These are phyloP conservation scores for Brachycybe producta DNA, from an alignment of 2,888 invertebrate species.

Conservation along the genomic window DNA sequence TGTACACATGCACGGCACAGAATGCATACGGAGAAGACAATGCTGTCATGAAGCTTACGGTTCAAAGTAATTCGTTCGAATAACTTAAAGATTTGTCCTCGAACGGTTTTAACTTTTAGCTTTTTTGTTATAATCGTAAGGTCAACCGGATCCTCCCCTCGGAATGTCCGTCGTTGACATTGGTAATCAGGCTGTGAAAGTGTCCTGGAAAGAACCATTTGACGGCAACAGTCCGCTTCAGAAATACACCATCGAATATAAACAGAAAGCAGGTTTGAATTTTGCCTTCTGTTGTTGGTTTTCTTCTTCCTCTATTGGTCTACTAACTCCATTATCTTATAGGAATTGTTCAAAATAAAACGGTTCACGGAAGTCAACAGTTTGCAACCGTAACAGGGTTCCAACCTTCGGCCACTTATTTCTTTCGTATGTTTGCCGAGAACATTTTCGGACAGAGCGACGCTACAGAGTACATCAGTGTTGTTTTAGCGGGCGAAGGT, in stretches of 20 bases:
- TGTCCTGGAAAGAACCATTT: constrained; percentile 11
- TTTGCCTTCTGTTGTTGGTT: neutral
- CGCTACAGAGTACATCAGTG: neutral
- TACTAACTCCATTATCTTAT: neutral
- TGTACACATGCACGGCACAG: constrained; percentile 12
- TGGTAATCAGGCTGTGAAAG: constrained; percentile 13
- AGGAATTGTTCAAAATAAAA: constrained; percentile 5
- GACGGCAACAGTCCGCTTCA: constrained; percentile 9
- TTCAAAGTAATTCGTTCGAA: constrained; percentile 6
- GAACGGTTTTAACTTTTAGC: neutral
- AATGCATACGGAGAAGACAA: constrained; percentile 14
- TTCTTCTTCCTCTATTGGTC: neutral
- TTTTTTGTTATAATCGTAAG: neutral
- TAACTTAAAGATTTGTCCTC: neutral
- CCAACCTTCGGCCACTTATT: constrained; percentile 10
- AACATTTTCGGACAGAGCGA: constrained; percentile 7
- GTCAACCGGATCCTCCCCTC: constrained; percentile 11
- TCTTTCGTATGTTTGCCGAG: constrained; percentile 13
- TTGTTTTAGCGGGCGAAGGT: constrained; percentile 14
- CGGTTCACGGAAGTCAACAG: neutral
- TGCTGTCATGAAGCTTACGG: neutral
- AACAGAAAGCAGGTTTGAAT: constrained; percentile 10
- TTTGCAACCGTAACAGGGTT: constrained; percentile 1
- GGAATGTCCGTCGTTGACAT: constrained; percentile 8
- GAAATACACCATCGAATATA: constrained; percentile 11